A percentile compares a stretch with the other conserved stretches of the same genome.
These are phyloP conservation scores for Melanotaenia boesemani DNA, from an alignment of 2,797 vertebrate genomes.

Conservation along the genomic window DNA sequence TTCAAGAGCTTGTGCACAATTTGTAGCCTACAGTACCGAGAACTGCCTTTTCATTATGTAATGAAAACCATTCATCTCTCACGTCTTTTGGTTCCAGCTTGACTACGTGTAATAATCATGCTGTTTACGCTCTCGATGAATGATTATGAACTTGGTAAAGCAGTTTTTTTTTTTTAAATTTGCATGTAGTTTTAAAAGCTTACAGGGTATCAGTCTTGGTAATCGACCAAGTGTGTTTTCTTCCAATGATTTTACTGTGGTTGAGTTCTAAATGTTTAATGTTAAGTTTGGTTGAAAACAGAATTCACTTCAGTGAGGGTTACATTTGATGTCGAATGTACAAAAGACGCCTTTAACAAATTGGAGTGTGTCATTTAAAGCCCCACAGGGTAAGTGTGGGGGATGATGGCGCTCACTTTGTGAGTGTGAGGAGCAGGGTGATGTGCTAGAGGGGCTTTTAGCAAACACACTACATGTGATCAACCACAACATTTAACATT, in stretches of 20 bases:
- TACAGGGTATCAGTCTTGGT: conserved; percentile 25
- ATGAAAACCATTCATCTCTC: conserved; percentile 19
- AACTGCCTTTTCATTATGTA: conserved; percentile 61
- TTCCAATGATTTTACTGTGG: conserved; percentile 14
- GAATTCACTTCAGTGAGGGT: conserved; percentile 38
- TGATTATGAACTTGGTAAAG: conserved; percentile 10
- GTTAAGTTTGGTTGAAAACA: conserved; percentile 18
- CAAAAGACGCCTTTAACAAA: conserved; percentile 70
- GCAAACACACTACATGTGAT: conserved; percentile 18
- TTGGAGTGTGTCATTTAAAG: conserved; percentile 44
- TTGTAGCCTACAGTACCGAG: conserved; percentile 61
- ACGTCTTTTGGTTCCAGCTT: conserved; percentile 27
- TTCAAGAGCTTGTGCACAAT: conserved; percentile 39
- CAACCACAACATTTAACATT: conserved; percentile 32
- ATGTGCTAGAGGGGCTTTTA: conserved; percentile 22
- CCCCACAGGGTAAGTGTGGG: background rate
- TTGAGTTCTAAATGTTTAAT: conserved; percentile 24
- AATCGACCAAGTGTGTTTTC: conserved; percentile 25
- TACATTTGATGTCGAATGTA: conserved; percentile 64
- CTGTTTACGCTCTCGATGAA: conserved; percentile 24
- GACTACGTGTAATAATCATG: background rate
- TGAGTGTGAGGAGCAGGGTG: conserved; percentile 18
- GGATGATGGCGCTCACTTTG: conserved; percentile 16
- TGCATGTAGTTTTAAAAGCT: conserved; percentile 23
- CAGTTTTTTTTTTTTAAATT: background rate